phyloP scores from a whole-genome alignment of 2,113 vertebrate species.

The Alethe diademata region DNA sequence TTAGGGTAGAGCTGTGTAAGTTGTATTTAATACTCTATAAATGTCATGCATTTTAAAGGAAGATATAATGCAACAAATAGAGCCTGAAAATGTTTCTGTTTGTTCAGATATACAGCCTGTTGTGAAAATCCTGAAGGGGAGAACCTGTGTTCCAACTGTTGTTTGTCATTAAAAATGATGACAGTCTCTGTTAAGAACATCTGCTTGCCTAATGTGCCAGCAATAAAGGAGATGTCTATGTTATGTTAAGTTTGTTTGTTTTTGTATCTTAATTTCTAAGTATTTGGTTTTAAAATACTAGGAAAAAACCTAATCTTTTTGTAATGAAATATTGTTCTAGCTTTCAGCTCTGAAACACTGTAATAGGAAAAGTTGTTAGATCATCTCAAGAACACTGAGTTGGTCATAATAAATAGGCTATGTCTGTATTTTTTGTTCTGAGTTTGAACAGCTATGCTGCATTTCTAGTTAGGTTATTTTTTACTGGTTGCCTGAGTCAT shows the following conservation, averaged over 20 bases:
- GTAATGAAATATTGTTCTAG: neutral
- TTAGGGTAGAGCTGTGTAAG: neutral
- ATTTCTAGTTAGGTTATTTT: neutral
- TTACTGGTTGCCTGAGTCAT: neutral
- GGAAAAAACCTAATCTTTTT: neutral
- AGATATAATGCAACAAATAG: neutral
- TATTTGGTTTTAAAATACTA: neutral
- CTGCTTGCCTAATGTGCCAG: neutral
- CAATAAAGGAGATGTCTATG: neutral
- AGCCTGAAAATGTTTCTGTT: neutral
- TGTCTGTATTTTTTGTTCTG: neutral
- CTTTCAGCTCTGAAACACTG: neutral
- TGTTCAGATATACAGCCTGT: neutral
- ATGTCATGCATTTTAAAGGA: neutral
- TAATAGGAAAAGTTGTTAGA: neutral
- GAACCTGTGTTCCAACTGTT: neutral
- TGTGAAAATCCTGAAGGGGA: neutral
- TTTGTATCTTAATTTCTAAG: neutral
- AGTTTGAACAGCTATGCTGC: neutral
- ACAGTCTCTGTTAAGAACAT: neutral
- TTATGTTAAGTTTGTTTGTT: neutral
- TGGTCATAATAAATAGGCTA: neutral
- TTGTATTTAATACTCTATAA: neutral
- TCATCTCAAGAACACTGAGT: accelerated
- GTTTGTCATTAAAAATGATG: neutral